These are phyloP conservation scores for Coronaproctus castanopsis DNA, from an alignment of 2,888 invertebrate species.

Conservation along the genomic window DNA sequence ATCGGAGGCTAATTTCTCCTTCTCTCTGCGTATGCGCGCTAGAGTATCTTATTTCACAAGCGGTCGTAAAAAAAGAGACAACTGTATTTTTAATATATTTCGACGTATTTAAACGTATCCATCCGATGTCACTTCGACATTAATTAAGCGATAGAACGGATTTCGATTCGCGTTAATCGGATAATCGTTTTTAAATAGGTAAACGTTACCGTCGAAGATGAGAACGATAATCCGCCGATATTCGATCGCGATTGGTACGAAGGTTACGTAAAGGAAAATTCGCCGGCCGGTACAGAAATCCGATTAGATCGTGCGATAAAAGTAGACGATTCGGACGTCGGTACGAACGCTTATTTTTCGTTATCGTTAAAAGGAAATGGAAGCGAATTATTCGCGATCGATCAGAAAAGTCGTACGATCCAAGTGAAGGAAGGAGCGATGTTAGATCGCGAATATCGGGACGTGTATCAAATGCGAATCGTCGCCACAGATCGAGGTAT, in stretches of 20 bases:
- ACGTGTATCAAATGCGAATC: slow-evolving; percentile 43
- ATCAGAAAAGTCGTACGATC: slow-evolving; percentile 41
- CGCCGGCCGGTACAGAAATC: slow-evolving; percentile 44
- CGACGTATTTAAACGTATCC: no score
- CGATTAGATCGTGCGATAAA: slow-evolving; percentile 43
- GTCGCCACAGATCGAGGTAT: slow-evolving; percentile 49
- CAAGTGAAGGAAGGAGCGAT: slow-evolving; percentile 33
- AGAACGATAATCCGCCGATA: slow-evolving; percentile 66
- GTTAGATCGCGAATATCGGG: slow-evolving; percentile 54
- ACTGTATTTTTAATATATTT: no score
- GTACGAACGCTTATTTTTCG: slow-evolving; percentile 43
- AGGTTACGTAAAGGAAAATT: slow-evolving; percentile 59
- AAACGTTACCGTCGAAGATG: slow-evolving; percentile 58
- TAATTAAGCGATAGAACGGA: no score
- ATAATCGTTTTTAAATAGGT: no score
- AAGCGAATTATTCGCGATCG: slow-evolving; percentile 47
- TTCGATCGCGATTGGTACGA: slow-evolving; percentile 52
- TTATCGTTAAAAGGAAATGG: slow-evolving; percentile 53
- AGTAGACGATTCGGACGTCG: slow-evolving; percentile 51
- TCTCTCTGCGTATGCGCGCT: no score
- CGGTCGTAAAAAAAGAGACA: no score
- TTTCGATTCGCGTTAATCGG: no score
- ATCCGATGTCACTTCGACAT: no score
- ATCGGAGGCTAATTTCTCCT: no score
- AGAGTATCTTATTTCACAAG: no score